Base-by-base conservation (phyloP, 2,888 invertebrate genomes). In the Zonitis immaculata region DNA sequence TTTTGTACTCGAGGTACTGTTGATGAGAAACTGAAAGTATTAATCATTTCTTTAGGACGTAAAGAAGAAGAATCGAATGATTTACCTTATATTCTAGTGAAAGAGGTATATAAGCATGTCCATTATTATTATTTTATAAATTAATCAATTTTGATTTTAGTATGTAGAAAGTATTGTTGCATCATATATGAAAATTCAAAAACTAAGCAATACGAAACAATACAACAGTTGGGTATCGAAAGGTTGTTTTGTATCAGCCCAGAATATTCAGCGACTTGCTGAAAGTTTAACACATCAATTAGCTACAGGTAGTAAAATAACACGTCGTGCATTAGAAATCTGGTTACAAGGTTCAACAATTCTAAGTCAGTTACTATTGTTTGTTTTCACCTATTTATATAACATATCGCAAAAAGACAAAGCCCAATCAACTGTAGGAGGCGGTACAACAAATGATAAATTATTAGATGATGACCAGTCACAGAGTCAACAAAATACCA, bases 111-210 rank as follows among this genome's bases (percentile, higher is more conserved):
- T n/a, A n/a, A n/a, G n/a, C n/a, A n/a, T n/a, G n/a, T n/a, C n/a
- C n/a, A n/a, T n/a, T n/a, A n/a, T n/a, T n/a, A n/a, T n/a, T n/a
- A n/a, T n/a, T n/a, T n/a, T n/a, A n/a, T n/a, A n/a, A n/a, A n/a
- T n/a, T n/a, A n/a, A n/a, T n/a, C n/a, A n/a, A 35, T 43, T 12
- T 9, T 27, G 16, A 65, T 58, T 42, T 73, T 76, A 87, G 82
- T 89, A 88, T 70, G 85, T 89, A 57, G 87, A 88, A 70, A 85
- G 87, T 58, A 83, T 89, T 65, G 85, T 88, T 0, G 86, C 86
- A 26, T 88, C 88, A 0, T 89, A 87, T 69, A 82, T 89, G 71
- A 84, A 83, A 70, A 82, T 85, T 32, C 79, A 87, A 60, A 85
- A 84, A 62, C 75, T 82, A 28, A 79, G 76, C 58, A 77, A 77